Conservation (phyloP, 2,888 invertebrate genomes). For the Pollenia amentaria region DNA sequence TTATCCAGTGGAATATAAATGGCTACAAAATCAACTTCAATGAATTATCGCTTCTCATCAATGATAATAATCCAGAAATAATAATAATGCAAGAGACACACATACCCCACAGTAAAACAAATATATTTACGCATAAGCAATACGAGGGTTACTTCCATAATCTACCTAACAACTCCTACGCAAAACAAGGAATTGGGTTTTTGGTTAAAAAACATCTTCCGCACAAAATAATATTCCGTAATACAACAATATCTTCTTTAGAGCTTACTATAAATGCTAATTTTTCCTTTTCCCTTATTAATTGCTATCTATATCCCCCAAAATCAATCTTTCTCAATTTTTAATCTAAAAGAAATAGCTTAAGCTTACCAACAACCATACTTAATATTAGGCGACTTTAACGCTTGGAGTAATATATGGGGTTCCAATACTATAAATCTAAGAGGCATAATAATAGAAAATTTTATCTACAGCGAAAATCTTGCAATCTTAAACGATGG, state of each 20-base stretch:
- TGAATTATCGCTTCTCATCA: background rate
- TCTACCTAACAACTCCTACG: background rate
- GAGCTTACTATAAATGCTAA: conserved; percentile 18
- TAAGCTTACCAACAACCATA: background rate
- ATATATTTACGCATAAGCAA: too few species aligned
- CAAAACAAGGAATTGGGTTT: conserved; percentile 31
- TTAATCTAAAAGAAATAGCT: conserved; percentile 14
- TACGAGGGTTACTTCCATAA: conserved; percentile 19
- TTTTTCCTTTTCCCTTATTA: background rate
- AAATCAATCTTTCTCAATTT: background rate
- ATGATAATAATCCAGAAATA: conserved; percentile 11
- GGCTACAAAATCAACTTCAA: background rate
- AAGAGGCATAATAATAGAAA: too few species aligned
- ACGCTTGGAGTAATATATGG: conserved; percentile 24
- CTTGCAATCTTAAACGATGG: too few species aligned
- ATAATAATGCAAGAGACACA: conserved; percentile 35
- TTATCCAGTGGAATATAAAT: conserved; percentile 23
- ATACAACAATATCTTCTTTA: too few species aligned
- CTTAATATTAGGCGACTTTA: too few species aligned
- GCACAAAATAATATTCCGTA: background rate
- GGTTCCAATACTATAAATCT: conserved; percentile 16
- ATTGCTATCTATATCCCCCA: conserved; percentile 11
- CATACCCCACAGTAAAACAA: background rate
- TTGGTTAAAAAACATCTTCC: conserved; percentile 33
- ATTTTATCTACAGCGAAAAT: too few species aligned